Base-by-base conservation (phyloP, 1,140 invertebrate genomes). In the Hestina assimilis region DNA sequence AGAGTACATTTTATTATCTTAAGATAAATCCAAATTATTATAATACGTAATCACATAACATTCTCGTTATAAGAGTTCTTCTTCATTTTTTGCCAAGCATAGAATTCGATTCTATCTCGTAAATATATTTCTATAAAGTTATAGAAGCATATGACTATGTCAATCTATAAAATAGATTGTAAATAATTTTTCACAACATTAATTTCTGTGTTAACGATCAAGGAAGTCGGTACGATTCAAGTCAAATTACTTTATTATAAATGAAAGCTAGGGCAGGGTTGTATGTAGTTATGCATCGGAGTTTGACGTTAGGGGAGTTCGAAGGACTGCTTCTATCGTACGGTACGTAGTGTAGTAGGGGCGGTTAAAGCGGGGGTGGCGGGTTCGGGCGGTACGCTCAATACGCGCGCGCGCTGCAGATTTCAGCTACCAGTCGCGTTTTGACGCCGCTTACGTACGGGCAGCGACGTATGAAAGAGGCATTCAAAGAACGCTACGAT, bases 401-500 rank as follows among this genome's bases (percentile, higher is more conserved):
- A 84, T 82, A 83, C 83, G 81, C 80, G 81, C 83, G 83, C 79
- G 82, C 83, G 79, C 80, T 68, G 68, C 71, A 63, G 59, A 59
- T 45, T 62, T 59, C 40, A 47, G 21, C 45, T 43, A 51, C 66
- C 75, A 85, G 80, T 87, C 80, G 82, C 75, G 69, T 79, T 79
- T 72, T 63, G 72, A 79, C 71, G 69, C 66, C 65, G 66, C 58
- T 73, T 68, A 72, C 53, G 72, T 69, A 56, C 61, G 68, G 69
- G 54, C 40, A 55, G 65, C 72, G 60, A 62, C 71, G 59, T 57
- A 59, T 51, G 42, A 46, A 62, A 68, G 57, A 64, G 62, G 64
- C 61, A 73, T 52, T 12, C 20, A 19, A 21, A 60, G 64, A 79
- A 79, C 74, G 70, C 69, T 81, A 52, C 76, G 79, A 75, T 79